Evolutionary conservation across 2,113 vertebrate genomes (phyloP).

Genomic region (Galbula dea): DNA sequence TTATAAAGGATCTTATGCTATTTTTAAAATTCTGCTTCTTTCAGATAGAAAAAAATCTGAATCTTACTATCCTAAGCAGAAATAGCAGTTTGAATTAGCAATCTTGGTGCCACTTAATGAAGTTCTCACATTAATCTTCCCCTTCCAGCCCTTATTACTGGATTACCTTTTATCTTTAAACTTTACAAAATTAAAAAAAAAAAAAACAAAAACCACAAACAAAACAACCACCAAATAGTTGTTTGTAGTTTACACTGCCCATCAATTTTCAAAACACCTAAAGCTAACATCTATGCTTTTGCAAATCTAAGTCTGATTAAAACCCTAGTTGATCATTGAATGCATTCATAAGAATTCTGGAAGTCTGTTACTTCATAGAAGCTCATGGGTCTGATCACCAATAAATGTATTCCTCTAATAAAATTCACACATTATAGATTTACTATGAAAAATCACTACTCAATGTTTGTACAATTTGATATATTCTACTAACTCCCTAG

Average conservation of each 20-base stretch:
- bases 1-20: background rate
- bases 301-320: background rate
- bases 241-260: background rate
- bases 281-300: background rate
- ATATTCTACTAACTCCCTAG: background rate
- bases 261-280: background rate
- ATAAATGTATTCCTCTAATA: background rate
- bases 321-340: background rate
- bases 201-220: too few species aligned
- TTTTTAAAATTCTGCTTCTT: conserved; percentile 9
- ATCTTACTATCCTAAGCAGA: background rate
- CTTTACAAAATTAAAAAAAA: background rate
- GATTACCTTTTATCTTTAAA: background rate
- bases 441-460: background rate
- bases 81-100: background rate
- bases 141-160: background rate
- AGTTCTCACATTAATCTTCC: background rate
- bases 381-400: background rate
- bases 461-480: background rate
- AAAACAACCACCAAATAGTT: background rate
- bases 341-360: background rate
- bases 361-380: background rate
- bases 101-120: background rate
- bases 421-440: background rate
- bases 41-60: background rate